Evolutionary conservation across 2,113 vertebrate species (phyloP).

Genomic region (Tauraco erythrolophus): DNA sequence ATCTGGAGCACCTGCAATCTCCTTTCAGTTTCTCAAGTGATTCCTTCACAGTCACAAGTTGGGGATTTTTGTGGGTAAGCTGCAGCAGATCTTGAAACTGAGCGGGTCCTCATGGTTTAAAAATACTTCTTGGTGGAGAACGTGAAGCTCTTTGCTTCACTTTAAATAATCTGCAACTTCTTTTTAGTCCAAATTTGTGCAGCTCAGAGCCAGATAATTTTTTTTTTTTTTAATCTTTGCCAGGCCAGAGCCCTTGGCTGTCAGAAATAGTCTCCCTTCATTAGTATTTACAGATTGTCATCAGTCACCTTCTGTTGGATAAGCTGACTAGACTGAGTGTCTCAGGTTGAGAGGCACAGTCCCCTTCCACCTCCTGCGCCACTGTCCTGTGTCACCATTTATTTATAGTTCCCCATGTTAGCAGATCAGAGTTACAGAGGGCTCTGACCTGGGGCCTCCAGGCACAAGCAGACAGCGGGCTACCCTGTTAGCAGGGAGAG

Average conservation of each 20-base stretch:
- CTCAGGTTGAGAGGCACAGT: constrained; percentile 1
- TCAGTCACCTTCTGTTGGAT: not conserved
- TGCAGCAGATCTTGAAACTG: not conserved
- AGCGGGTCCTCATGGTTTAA: not conserved
- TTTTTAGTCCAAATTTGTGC: not conserved
- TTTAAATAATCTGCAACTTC: not conserved
- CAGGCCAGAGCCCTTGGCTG: not conserved
- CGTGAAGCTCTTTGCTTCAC: not conserved
- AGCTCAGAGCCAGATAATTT: not conserved
- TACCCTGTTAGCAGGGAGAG: not conserved
- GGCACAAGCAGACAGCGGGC: not conserved
- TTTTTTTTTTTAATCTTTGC: not conserved
- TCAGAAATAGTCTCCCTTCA: not conserved
- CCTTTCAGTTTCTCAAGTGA: not conserved
- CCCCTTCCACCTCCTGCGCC: not conserved
- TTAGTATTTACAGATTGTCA: not conserved
- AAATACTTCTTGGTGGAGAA: not conserved
- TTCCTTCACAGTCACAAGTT: not conserved
- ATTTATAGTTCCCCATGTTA: constrained; percentile 51
- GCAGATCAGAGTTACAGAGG: not conserved
- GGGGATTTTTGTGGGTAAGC: not conserved
- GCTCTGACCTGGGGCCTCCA: constrained; percentile 3
- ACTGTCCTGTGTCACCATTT: constrained; percentile 20
- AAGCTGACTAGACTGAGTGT: not conserved
- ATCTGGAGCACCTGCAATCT: not conserved